Percentiles rank a stretch among this genome's conserved stretches.
Evolutionary conservation across 1,140 invertebrate genomes (phyloP).

Genomic region (Neoseiulus cucumeris): DNA sequence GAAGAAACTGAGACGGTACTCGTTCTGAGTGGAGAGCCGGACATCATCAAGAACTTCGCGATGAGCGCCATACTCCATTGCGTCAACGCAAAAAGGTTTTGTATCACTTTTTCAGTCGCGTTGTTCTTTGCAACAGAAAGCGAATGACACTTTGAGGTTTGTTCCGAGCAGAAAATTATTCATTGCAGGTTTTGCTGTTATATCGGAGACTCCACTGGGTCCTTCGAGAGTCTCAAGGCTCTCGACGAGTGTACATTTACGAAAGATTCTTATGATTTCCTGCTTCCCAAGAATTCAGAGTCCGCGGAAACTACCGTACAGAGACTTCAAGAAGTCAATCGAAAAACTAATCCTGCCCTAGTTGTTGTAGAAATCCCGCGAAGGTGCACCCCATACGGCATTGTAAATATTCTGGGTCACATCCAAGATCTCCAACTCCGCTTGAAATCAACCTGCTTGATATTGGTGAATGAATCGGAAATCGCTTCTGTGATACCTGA

Average conservation of each 20-base stretch:
- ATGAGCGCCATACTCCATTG: conserved; percentile 1
- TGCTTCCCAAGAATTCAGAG: too few species aligned
- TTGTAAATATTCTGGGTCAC: background rate
- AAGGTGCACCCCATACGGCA: background rate
- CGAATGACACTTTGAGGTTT: too few species aligned
- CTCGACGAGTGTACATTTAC: too few species aligned
- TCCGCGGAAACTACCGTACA: too few species aligned
- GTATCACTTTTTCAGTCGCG: too few species aligned
- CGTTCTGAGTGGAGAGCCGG: background rate
- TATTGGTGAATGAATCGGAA: background rate
- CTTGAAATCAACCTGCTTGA: background rate
- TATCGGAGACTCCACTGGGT: too few species aligned
- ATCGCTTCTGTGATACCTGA: background rate
- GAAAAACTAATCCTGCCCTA: background rate
- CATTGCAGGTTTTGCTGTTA: too few species aligned
- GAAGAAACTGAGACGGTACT: background rate
- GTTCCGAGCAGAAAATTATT: too few species aligned
- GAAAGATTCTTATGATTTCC: too few species aligned
- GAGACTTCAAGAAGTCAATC: too few species aligned
- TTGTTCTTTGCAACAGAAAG: too few species aligned
- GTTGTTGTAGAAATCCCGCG: background rate
- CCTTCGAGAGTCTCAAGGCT: too few species aligned
- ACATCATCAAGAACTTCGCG: background rate
- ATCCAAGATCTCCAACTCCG: background rate
- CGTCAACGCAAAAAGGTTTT: background rate